Evolutionary conservation across 2,797 vertebrate species (phyloP), one percentile per base, ranked within the genome.

Genomic region (Aplochiton taeniatus): DNA sequence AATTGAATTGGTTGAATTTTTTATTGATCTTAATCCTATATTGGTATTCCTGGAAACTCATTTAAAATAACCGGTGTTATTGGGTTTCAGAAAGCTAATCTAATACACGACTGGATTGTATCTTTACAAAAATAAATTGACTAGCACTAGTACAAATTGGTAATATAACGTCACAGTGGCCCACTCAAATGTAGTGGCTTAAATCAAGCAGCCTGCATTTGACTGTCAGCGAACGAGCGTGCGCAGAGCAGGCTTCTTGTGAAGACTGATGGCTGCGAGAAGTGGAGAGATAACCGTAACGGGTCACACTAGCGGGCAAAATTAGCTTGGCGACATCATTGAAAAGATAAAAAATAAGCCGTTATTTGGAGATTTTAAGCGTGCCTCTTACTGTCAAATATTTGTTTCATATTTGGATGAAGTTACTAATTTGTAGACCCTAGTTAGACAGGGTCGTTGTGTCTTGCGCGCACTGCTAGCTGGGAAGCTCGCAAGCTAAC

Each of bases 401-500:
- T n/a, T 42, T 41, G 17, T 51, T 60, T 54, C 4, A 11, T 9
- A 16, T 51, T 42, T 50, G 48, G 31, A 51, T 51, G 31, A 61
- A 61, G 19, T 31, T 31, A 2, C 2, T 6, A 31, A 3, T 31
- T 31, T 31, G 31, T 31, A 31, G 31, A 31, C 31, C 31, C 31
- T 31, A 31, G 31, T 31, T 3, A 31, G 31, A 2, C 6, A 3
- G 31, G 31, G 31, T 31, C 31, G 31, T 31, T 59, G 16, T 58
- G 1, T 48, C 63, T 41, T 62, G 12, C 16, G 48, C 11, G 20
- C 18, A 7, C 53, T 55, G 65, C 66, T 51, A 56, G 68, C 51
- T 17, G 11, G 70, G 52, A 70, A 69, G 75, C 72, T 70, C 66
- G 0, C 61, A 63, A 68, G 73, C 82, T 79, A 74, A 80, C 81